phyloP scores from a whole-genome alignment of 2,797 vertebrate genomes.

The Platyrinchus mystaceus region DNA sequence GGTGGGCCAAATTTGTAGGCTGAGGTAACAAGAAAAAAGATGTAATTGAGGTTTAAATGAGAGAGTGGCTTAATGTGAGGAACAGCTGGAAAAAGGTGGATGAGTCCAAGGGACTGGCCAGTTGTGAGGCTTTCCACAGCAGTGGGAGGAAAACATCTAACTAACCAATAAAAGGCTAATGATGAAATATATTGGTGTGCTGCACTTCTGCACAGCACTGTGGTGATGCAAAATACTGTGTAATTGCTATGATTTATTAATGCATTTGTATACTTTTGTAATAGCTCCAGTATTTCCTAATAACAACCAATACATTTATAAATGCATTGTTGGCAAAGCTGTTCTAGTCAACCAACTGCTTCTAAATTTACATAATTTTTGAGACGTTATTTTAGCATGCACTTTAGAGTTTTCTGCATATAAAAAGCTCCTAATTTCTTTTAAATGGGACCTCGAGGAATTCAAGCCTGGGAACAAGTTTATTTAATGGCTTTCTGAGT shows the following conservation, averaged over 20 bases:
- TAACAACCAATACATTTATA: background rate
- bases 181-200: background rate
- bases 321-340: background rate
- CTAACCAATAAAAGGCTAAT: background rate
- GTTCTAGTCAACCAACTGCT: background rate
- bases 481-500: constrained; percentile 12
- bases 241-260: constrained; percentile 13
- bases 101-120: background rate
- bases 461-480: background rate
- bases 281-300: background rate
- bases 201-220: background rate
- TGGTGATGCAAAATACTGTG: background rate
- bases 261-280: background rate
- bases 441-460: constrained; percentile 8
- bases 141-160: background rate
- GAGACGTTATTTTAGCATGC: background rate
- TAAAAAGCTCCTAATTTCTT: constrained; percentile 30
- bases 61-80: background rate
- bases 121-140: background rate
- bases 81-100: background rate
- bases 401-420: background rate
- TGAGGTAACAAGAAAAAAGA: background rate
- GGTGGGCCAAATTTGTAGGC: background rate
- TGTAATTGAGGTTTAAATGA: background rate
- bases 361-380: background rate